phyloP scores from a whole-genome alignment of 1,140 invertebrate genomes.

The Meloidogyne floridensis region DNA sequence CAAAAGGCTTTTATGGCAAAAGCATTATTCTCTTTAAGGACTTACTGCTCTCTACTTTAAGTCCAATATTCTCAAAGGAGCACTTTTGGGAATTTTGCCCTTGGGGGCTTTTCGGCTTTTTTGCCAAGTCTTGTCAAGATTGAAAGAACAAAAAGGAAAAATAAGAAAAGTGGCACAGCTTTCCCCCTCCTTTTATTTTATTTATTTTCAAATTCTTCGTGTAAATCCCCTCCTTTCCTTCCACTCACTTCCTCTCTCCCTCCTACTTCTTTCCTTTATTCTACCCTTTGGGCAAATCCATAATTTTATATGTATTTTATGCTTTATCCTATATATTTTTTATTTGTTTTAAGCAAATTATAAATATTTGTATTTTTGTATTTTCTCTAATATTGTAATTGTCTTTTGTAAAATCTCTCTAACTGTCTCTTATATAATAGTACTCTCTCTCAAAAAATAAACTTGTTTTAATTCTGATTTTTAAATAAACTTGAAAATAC shows the following conservation, averaged over 20 bases:
- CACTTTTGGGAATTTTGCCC: neutral
- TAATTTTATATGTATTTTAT: conserved; percentile 8
- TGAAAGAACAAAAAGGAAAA: neutral
- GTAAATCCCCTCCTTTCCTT: neutral
- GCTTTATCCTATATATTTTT: no score
- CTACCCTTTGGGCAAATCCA: neutral
- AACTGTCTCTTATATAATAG: no score
- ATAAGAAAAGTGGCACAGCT: neutral
- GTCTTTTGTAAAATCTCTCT: no score
- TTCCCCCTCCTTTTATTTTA: neutral
- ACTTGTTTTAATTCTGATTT: no score
- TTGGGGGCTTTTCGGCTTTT: neutral
- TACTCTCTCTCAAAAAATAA: no score
- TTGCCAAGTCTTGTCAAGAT: neutral
- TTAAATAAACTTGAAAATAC: no score
- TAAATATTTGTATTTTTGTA: no score
- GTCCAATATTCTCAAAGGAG: neutral
- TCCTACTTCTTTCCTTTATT: neutral
- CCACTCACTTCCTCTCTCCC: neutral
- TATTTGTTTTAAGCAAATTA: neutral
- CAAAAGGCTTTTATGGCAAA: no score
- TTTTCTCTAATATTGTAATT: no score
- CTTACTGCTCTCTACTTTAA: neutral
- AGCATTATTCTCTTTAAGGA: no score
- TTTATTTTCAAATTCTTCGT: neutral